Evolutionary conservation across 2,113 vertebrate genomes (phyloP), one percentile per base, ranked within the genome.

Genomic region (Cheilinus undulatus): DNA sequence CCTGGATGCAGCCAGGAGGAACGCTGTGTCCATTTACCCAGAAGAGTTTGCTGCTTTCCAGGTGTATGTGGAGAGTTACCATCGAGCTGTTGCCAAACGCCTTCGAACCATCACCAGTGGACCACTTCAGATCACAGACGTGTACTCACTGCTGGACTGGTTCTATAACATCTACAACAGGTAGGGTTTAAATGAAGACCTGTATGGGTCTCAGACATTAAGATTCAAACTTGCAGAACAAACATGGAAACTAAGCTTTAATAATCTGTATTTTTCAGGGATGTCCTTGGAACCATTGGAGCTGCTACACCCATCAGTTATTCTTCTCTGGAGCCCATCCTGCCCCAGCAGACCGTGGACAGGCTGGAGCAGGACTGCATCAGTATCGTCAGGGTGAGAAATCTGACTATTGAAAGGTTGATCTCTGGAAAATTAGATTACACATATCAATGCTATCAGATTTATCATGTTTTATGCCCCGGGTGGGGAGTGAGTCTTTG

Each of bases 121-220:
- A 0, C 91, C 91, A 0, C 86, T 97, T 27, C 89, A 91, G 26
- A 93, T 96, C 63, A 85, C 94, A 0, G 95, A 98, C 2, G 95
- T 96, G 57, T 97, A 97, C 83, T 94, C 94, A 8, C 87, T 97
- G 45, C 89, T 98, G 17, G 95, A 97, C 60, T 98, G 96, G 96
- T 95, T 95, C 90, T 93, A 95, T 88, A 96, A 96, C 59, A 90
- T 94, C 88, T 97, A 98, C 89, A 94, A 92, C 88, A 95, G 95
- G 97, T 97, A 70, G 81, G 83, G 20, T 7, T 3, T 19, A 15
- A 15, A 15, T 6, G 2, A 7, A 49, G 46, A 48, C 15, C 13
- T 49, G 19, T 1, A 48, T 42, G 5, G 1, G 24, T 28, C 11
- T n/a, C 8, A 7, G 32, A 9, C 4, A 45, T 24, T 10, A 0